Conservation (phyloP, 1,140 invertebrate genomes). For the Episyrphus balteatus region DNA sequence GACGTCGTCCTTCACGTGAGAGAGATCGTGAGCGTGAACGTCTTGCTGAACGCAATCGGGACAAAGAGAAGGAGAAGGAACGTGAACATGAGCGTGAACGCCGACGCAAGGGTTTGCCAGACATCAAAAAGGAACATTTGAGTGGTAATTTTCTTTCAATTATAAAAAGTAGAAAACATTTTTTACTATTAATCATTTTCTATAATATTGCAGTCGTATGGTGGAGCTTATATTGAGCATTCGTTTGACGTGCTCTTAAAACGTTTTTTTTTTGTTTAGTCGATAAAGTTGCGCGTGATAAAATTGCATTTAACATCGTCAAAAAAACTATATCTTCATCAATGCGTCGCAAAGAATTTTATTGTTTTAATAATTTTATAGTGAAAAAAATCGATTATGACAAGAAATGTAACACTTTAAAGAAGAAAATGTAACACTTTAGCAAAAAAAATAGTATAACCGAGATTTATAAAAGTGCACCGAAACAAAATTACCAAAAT, state of each 20-base stretch:
- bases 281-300: too few species aligned
- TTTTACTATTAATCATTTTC: too few species aligned
- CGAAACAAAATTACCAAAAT: too few species aligned
- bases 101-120: constrained; percentile 77
- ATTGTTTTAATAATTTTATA: neutral
- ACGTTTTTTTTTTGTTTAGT: too few species aligned
- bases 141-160: constrained; percentile 49
- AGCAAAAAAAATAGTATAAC: too few species aligned
- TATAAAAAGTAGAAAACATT: neutral
- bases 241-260: too few species aligned
- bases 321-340: too few species aligned
- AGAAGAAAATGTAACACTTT: neutral
- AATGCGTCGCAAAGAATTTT: too few species aligned
- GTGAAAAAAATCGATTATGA: neutral
- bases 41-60: constrained; percentile 43
- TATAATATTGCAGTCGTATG: too few species aligned
- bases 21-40: constrained; percentile 41
- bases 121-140: constrained; percentile 74
- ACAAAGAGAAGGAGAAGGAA: constrained; percentile 65
- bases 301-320: too few species aligned
- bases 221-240: too few species aligned
- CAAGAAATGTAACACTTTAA: neutral
- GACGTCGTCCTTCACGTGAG: constrained; percentile 44
- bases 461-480: too few species aligned
- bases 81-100: constrained; percentile 67